Evolutionary conservation across 2,888 invertebrate species (phyloP), one percentile per base, ranked within the genome.

Genomic region (Drosophila ezoana): DNA sequence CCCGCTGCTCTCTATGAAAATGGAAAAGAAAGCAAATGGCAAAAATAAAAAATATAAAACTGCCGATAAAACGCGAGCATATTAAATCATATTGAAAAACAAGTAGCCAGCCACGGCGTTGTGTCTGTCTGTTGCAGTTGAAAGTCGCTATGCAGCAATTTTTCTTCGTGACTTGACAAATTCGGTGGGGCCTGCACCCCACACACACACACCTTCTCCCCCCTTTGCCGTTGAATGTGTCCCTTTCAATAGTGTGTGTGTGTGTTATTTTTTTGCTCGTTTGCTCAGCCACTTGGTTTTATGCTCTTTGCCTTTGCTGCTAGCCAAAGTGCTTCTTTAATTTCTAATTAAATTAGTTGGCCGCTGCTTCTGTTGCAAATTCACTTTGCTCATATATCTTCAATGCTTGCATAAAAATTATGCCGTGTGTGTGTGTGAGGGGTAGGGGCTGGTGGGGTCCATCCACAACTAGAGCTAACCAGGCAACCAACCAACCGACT

Each of bases 331-430:
- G 72, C 65, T 82, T 67, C 52, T 79, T 75, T 71, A 79, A 77
- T 71, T 87, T 85, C 71, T 89, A 89, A 89, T 89, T 89, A 85
- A 87, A 85, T 85, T 85, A 84, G 87, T 65, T 65, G 18, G 20
- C 37, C 37, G 56, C 52, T 37, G 28, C 45, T 43, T 1, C 18
- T 18, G 38, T 11, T 68, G 76, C 58, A 67, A 77, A 62, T 81
- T 82, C 62, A 73, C 73, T 73, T 78, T 77, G 54, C 52, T 32
- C 68, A 66, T 53, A 74, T 60, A 65, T 52, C 28, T 44, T 32
- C 23, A 16, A 23, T 41, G 47, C 37, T 64, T 53, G 51, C 51
- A 47, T 47, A 38, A 43, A 58, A 59, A 64, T 69, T 71, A 70
- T 85, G 81, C 64, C 47, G 60, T 48, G 45, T 28, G 23, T 45